A percentile compares a stretch with the other conserved stretches of the same genome.
Evolutionary conservation across 2,113 vertebrate species (phyloP).

Genomic region (Malurus alboscapulatus): DNA sequence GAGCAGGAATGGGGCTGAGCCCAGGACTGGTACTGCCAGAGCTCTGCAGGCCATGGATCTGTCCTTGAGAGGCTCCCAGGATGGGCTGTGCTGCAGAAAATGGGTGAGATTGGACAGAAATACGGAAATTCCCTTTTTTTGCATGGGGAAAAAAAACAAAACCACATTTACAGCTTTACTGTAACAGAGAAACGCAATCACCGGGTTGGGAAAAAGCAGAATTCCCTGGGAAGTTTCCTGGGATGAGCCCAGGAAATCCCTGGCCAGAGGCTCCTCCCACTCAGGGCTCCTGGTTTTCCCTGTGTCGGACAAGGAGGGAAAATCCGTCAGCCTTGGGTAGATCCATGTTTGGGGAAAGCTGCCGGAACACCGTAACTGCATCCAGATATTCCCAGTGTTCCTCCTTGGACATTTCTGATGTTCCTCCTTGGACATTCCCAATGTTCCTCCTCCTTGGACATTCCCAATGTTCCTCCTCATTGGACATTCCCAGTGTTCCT

Average conservation of each 20-base stretch:
- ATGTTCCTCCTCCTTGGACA: too few species aligned
- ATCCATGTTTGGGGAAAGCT: background rate
- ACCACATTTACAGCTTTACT: background rate
- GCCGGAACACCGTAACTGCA: background rate
- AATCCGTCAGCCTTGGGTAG: background rate
- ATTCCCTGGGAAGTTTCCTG: background rate
- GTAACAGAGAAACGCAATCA: background rate
- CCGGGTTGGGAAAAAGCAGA: background rate
- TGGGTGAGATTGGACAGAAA: rapidly evolving
- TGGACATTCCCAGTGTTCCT: background rate
- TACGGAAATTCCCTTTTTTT: background rate
- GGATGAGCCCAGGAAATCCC: background rate
- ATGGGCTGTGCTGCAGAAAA: background rate
- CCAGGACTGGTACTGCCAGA: background rate
- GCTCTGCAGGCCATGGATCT: rapidly evolving
- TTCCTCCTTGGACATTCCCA: too few species aligned
- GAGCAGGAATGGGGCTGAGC: background rate
- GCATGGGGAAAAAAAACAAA: background rate
- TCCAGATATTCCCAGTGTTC: background rate
- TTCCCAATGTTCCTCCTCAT: too few species aligned
- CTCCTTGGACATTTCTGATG: too few species aligned
- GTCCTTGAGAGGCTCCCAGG: rapidly evolving
- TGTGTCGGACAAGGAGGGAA: background rate
- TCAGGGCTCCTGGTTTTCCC: rapidly evolving
- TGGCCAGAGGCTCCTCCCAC: background rate